Conservation (phyloP, 2,888 invertebrate species). For the Choreutis nemorana region DNA sequence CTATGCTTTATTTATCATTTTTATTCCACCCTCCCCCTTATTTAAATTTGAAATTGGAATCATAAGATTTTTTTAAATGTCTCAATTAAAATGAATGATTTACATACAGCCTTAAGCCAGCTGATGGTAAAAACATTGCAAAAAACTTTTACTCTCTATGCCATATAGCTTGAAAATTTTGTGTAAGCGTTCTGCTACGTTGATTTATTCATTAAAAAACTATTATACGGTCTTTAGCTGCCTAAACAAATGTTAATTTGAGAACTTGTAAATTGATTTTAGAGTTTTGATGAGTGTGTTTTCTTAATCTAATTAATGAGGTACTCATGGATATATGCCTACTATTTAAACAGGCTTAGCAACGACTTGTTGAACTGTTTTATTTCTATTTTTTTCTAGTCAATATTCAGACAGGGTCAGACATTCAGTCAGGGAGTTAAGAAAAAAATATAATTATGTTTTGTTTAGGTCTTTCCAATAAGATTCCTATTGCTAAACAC, state of each 20-base stretch:
- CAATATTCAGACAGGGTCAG: too few relatives aligned
- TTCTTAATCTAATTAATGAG: too few relatives aligned
- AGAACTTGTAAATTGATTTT: background rate
- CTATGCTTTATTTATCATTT: constrained; percentile 10
- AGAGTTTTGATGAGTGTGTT: background rate
- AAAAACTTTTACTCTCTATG: background rate
- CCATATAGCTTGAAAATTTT: background rate
- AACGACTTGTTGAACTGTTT: too few relatives aligned
- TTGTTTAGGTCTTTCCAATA: too few relatives aligned
- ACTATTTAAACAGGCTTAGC: too few relatives aligned
- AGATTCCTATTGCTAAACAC: too few relatives aligned
- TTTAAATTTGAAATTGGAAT: background rate
- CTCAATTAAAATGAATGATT: background rate
- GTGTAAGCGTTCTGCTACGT: too few relatives aligned
- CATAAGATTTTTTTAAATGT: background rate
- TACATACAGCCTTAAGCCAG: background rate
- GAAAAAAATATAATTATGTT: too few relatives aligned
- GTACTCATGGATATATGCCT: too few relatives aligned
- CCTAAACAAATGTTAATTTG: background rate
- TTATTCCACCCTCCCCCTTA: constrained; percentile 6
- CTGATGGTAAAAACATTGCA: background rate
- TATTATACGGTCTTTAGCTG: background rate
- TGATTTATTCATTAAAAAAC: background rate
- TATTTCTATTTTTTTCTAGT: too few relatives aligned
- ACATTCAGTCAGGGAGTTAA: too few relatives aligned